These are phyloP conservation scores for Leucoraja erinaceus DNA, from an alignment of 2,113 vertebrate species.

Conservation along the genomic window DNA sequence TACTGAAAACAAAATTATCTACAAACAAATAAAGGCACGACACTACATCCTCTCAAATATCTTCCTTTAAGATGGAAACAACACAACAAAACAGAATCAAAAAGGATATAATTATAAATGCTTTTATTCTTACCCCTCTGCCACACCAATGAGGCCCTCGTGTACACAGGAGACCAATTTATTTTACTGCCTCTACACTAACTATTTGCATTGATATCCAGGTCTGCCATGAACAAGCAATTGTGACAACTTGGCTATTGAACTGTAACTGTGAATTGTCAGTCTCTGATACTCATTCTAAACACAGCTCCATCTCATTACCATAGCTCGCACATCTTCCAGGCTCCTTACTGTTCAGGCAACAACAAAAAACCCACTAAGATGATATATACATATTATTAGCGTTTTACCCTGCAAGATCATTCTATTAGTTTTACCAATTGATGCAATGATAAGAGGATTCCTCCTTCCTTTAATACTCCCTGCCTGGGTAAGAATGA, in stretches of 20 bases:
- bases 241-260: slow-evolving; percentile 78
- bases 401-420: not conserved
- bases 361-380: not conserved
- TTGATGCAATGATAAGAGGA: not conserved
- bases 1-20: not conserved
- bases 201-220: slow-evolving; percentile 68
- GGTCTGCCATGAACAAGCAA: slow-evolving; percentile 67
- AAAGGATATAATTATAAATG: slow-evolving; percentile 50
- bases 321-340: slow-evolving; percentile 49
- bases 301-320: slow-evolving; percentile 73
- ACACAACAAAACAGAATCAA: not conserved
- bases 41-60: not conserved
- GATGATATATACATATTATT: slow-evolving; percentile 31
- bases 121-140: slow-evolving; percentile 57
- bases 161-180: slow-evolving; percentile 74
- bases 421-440: slow-evolving; percentile 26
- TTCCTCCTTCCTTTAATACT: not conserved
- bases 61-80: not conserved
- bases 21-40: not conserved
- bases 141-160: slow-evolving; percentile 57
- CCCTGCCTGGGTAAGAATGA: not conserved
- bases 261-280: slow-evolving; percentile 67
- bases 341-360: slow-evolving; percentile 42
- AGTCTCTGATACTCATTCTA: slow-evolving; percentile 48
- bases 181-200: slow-evolving; percentile 59